Evolutionary conservation across 1,140 invertebrate species (phyloP).

Genomic region (Drosophila novamexicana): DNA sequence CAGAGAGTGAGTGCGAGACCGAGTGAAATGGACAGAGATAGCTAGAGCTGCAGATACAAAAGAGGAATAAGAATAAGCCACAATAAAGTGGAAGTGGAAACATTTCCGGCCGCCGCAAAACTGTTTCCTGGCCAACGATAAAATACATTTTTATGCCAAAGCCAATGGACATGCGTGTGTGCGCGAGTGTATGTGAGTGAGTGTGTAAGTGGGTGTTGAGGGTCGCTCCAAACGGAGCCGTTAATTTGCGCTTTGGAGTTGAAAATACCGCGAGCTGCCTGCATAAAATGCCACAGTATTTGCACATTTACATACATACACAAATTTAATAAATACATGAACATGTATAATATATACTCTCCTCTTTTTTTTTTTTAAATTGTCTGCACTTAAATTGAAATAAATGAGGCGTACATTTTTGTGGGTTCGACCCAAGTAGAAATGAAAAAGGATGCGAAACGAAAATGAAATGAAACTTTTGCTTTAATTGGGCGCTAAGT

Average conservation of each 20-base stretch:
- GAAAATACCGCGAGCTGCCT: conserved; percentile 17
- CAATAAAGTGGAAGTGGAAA: conserved; percentile 67
- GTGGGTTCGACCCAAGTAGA: conserved; percentile 40
- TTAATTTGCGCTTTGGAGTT: conserved; percentile 79
- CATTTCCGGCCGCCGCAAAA: conserved; percentile 80
- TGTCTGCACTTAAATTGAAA: conserved; percentile 83
- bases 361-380: conserved; percentile 59
- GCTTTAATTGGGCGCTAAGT: conserved; percentile 81
- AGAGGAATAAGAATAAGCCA: conserved; percentile 45
- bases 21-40: conserved; percentile 1
- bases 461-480: conserved; percentile 54
- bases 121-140: conserved; percentile 83
- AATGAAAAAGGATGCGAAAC: conserved; percentile 42
- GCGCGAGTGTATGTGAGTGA: conserved; percentile 1
- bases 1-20: not conserved
- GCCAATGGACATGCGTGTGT: conserved; percentile 57
- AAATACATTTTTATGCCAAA: conserved; percentile 80
- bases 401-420: conserved; percentile 80
- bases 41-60: conserved; percentile 33
- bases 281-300: conserved; percentile 56
- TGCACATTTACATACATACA: not conserved
- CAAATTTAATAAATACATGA: conserved; percentile 12
- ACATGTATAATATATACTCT: conserved; percentile 11
- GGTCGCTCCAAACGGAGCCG: conserved; percentile 58
- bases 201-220: conserved; percentile 20